Evolutionary conservation across 2,113 vertebrate species (phyloP).

Genomic region (Ophthalmolycus amberensis): DNA sequence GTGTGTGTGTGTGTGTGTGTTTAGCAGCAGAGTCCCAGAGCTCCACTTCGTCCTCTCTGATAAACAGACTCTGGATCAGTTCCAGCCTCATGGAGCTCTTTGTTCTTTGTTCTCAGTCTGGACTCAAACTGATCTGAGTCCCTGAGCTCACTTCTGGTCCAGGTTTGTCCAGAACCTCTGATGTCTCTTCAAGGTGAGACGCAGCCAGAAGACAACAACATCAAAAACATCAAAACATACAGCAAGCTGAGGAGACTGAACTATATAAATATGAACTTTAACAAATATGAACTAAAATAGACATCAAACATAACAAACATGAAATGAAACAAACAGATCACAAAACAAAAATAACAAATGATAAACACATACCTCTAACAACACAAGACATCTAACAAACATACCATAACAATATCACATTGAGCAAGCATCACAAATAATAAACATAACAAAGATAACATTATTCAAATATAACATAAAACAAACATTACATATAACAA

Average conservation of each 20-base stretch:
- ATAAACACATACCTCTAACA: too few species aligned
- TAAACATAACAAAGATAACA: too few species aligned
- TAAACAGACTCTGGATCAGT: conserved; percentile 43
- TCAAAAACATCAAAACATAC: not conserved
- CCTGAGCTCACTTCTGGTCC: conserved; percentile 14
- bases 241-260: not conserved
- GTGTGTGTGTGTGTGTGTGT: not conserved
- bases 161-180: conserved; percentile 53
- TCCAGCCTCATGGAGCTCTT: conserved; percentile 25
- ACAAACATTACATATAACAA: too few species aligned
- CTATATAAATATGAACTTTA: too few species aligned
- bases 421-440: too few species aligned
- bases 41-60: not conserved
- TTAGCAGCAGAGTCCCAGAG: too few species aligned
- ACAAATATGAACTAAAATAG: not conserved
- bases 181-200: conserved; percentile 54
- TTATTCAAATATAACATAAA: too few species aligned
- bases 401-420: too few species aligned
- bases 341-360: too few species aligned
- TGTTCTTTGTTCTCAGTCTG: conserved; percentile 27
- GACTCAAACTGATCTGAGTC: conserved; percentile 9
- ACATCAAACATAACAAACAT: not conserved
- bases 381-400: too few species aligned
- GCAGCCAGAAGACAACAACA: conserved; percentile 12
- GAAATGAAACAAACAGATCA: too few species aligned